phyloP scores from a whole-genome alignment of 2,797 vertebrate species.

The Orientallactaga sibirica region DNA sequence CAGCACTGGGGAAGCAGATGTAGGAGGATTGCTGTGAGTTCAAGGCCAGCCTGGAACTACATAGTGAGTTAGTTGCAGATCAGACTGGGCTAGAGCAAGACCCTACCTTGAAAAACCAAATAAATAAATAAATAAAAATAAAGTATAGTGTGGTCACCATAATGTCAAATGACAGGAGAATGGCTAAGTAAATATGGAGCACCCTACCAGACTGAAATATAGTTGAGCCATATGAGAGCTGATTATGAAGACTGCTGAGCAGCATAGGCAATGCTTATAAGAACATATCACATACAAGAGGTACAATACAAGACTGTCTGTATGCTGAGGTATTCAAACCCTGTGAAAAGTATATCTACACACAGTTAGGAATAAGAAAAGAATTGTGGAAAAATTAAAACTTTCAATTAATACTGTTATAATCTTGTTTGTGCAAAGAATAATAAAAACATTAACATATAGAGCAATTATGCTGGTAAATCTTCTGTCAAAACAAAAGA shows the following conservation, averaged over 20 bases:
- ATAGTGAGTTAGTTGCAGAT: too few species aligned
- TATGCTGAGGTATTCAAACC: slow-evolving; percentile 4
- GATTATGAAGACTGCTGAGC: neutral
- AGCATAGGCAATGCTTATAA: slow-evolving; percentile 18
- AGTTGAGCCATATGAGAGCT: neutral
- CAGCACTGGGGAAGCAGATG: too few species aligned
- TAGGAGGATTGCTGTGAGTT: too few species aligned
- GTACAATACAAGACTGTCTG: slow-evolving; percentile 13
- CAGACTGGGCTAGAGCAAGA: too few species aligned
- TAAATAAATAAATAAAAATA: neutral
- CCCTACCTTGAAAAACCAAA: too few species aligned
- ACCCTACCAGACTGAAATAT: slow-evolving; percentile 18
- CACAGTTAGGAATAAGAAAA: slow-evolving; percentile 14
- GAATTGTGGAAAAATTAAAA: slow-evolving; percentile 57
- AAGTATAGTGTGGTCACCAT: neutral
- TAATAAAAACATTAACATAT: slow-evolving; percentile 55
- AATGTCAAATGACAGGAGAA: slow-evolving; percentile 47
- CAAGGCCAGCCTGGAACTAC: too few species aligned
- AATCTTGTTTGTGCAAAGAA: slow-evolving; percentile 64
- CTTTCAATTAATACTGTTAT: slow-evolving; percentile 62
- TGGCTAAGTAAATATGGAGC: slow-evolving; percentile 17
- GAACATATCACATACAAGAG: neutral
- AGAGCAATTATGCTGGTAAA: slow-evolving; percentile 59
- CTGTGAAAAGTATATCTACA: slow-evolving; percentile 23
- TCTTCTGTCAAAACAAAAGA: slow-evolving; percentile 59